phyloP scores from a whole-genome alignment of 2,797 vertebrate species.

The Pipistrellus pygmaeus region DNA sequence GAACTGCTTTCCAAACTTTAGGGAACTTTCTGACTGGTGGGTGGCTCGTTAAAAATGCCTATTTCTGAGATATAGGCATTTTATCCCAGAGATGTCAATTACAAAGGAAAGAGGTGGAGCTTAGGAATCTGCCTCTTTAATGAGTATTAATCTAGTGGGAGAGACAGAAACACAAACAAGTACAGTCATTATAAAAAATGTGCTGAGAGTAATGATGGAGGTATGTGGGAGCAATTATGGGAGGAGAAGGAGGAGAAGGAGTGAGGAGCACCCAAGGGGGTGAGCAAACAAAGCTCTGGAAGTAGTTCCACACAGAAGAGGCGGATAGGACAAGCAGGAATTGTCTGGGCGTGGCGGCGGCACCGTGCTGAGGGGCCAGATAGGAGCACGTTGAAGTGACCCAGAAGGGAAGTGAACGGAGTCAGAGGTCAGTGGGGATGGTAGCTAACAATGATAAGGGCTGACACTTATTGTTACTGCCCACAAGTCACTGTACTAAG shows the following conservation, averaged over 20 bases:
- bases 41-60: background rate
- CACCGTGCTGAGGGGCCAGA: background rate
- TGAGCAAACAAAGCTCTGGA: background rate
- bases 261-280: background rate
- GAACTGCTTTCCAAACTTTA: background rate
- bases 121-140: background rate
- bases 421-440: background rate
- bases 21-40: too few relatives aligned
- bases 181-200: background rate
- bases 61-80: background rate
- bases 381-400: background rate
- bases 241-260: background rate
- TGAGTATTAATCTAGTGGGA: background rate
- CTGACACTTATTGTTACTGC: too few relatives aligned
- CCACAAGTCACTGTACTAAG: background rate
- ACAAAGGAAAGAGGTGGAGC: background rate
- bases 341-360: background rate
- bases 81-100: background rate
- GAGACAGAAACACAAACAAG: conserved; percentile 55
- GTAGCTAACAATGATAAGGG: background rate
- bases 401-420: too few relatives aligned
- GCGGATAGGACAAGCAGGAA: background rate
- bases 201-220: background rate
- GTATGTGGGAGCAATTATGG: background rate
- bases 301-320: background rate